These are phyloP conservation scores for Drosophila teissieri DNA, from an alignment of 1,140 invertebrate species.

Conservation along the genomic window DNA sequence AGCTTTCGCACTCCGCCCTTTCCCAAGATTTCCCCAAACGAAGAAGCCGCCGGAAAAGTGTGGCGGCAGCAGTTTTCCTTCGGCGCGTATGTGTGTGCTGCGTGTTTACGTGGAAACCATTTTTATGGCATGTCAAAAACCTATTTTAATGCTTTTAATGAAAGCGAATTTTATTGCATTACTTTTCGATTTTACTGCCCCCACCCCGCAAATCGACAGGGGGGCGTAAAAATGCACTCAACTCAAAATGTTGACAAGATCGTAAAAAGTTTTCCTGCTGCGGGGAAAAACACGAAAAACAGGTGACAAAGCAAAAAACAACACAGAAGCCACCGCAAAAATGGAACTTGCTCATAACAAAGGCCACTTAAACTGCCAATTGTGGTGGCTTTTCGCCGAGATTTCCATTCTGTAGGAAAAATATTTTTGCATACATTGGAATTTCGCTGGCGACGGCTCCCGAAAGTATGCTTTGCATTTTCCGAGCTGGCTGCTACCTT, in stretches of 20 bases:
- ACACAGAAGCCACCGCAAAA: constrained; percentile 13
- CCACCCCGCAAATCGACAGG: not conserved
- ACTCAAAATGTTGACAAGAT: constrained; percentile 79
- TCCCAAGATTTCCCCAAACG: not conserved
- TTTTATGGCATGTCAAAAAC: constrained; percentile 83
- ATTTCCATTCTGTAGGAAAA: constrained; percentile 40
- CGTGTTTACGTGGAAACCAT: constrained; percentile 78
- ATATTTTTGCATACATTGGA: constrained; percentile 78
- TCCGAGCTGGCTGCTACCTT: constrained; percentile 63
- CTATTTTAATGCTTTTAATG: constrained; percentile 83
- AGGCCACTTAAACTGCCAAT: constrained; percentile 77
- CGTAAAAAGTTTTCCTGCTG: constrained; percentile 62
- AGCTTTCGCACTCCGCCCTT: constrained; percentile 48
- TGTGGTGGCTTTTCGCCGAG: constrained; percentile 40
- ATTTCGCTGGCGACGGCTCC: constrained; percentile 40
- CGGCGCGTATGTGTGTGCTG: constrained; percentile 14
- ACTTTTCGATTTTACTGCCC: constrained; percentile 80
- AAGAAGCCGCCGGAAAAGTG: constrained; percentile 46
- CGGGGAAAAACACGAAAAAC: constrained; percentile 51
- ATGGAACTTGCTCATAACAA: constrained; percentile 40
- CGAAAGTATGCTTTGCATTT: constrained; percentile 48
- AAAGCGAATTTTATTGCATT: constrained; percentile 83
- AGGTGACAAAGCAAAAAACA: constrained; percentile 75
- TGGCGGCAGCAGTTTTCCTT: constrained; percentile 62
- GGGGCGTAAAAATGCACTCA: constrained; percentile 78